Evolutionary conservation across 1,140 invertebrate species (phyloP).

Genomic region (Tetragonula clypearis): DNA sequence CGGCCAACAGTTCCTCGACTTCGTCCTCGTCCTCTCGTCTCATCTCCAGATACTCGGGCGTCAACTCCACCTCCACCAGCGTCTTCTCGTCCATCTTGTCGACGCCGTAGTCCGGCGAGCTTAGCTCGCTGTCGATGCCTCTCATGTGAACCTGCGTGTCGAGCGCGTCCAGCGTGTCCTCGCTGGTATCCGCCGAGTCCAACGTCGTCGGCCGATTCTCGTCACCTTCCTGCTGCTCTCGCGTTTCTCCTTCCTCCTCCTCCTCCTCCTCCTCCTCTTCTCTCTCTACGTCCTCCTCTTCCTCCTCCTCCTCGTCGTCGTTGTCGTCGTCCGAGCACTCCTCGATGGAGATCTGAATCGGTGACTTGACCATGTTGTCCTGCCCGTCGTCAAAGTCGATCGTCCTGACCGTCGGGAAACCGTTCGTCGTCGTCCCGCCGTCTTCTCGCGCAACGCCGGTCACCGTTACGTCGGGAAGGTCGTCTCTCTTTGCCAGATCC

Average conservation of each 20-base stretch:
- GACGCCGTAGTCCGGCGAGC: slow-evolving; percentile 78
- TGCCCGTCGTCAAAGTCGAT: slow-evolving; percentile 72
- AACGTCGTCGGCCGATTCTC: slow-evolving; percentile 70
- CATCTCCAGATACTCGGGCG: slow-evolving; percentile 79
- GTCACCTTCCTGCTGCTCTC: slow-evolving; percentile 77
- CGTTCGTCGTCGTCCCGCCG: slow-evolving; percentile 19
- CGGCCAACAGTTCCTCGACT: slow-evolving; percentile 42
- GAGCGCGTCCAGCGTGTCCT: slow-evolving; percentile 79
- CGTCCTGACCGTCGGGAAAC: slow-evolving; percentile 39
- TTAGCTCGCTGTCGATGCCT: slow-evolving; percentile 76
- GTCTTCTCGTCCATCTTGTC: slow-evolving; percentile 80
- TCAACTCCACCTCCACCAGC: slow-evolving; percentile 78
- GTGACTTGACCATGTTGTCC: slow-evolving; percentile 80
- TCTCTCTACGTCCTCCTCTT: slow-evolving; percentile 61
- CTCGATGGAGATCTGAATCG: slow-evolving; percentile 81
- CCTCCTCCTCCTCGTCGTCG: slow-evolving; percentile 67
- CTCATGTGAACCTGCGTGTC: slow-evolving; percentile 78
- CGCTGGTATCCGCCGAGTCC: slow-evolving; percentile 77
- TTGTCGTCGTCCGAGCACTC: slow-evolving; percentile 80
- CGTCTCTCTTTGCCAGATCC: slow-evolving; percentile 70
- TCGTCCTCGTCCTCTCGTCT: slow-evolving; percentile 75
- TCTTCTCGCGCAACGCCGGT: slow-evolving; percentile 39
- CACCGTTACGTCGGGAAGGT: slow-evolving; percentile 75
- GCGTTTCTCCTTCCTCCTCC: slow-evolving; percentile 72
- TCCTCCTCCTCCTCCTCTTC: slow-evolving; percentile 74